Conservation (phyloP, 2,888 invertebrate species). For the Empis stercorea region DNA sequence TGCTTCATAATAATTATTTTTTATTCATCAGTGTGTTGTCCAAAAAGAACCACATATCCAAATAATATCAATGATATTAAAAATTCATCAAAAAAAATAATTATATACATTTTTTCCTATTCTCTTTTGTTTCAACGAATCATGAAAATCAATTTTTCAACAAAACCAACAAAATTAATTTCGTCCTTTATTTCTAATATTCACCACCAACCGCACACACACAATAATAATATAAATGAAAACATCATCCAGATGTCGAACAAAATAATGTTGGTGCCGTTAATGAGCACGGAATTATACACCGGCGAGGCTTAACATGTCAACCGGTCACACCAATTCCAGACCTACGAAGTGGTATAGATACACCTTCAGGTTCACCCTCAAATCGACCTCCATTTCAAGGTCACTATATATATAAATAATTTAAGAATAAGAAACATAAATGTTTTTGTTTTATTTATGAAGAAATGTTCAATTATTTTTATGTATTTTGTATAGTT, state of each 20-base stretch:
- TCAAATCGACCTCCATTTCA: constrained; percentile 35
- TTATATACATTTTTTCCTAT: too few species aligned
- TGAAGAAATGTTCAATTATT: too few species aligned
- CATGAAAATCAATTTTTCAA: not conserved
- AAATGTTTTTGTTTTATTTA: not conserved
- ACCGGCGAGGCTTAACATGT: constrained; percentile 72
- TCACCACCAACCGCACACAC: too few species aligned
- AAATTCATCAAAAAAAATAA: too few species aligned
- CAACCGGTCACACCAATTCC: constrained; percentile 74
- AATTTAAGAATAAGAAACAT: not conserved
- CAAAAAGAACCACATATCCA: too few species aligned
- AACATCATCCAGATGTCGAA: not conserved
- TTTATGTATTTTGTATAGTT: too few species aligned
- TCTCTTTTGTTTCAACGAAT: not conserved
- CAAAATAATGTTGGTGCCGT: constrained; percentile 21
- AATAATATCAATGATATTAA: too few species aligned
- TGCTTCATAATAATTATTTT: too few species aligned
- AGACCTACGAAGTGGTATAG: constrained; percentile 55
- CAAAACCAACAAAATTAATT: constrained; percentile 1
- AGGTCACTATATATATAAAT: constrained; percentile 24
- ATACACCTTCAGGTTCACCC: constrained; percentile 32
- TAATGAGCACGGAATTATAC: constrained; percentile 78
- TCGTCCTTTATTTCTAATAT: too few species aligned
- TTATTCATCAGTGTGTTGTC: too few species aligned
- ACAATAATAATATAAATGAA: not conserved